phyloP scores from a whole-genome alignment of 2,797 vertebrate genomes.

The Todus mexicanus region DNA sequence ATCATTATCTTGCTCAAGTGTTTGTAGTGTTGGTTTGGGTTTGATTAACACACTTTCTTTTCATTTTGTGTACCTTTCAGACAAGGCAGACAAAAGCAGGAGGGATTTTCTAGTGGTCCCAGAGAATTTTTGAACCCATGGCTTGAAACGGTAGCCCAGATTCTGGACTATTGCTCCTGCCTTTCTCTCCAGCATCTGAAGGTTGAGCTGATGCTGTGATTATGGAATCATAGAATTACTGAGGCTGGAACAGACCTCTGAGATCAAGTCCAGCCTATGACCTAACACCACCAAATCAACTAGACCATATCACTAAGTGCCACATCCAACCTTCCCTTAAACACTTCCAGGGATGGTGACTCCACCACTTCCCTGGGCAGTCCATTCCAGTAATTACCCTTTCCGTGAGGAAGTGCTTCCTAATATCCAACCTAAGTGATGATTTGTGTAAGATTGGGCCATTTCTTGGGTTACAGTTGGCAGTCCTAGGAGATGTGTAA shows the following conservation, averaged over 20 bases:
- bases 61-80: background rate
- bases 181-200: background rate
- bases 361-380: too few species aligned
- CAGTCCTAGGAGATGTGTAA: background rate
- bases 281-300: too few species aligned
- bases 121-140: background rate
- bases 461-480: background rate
- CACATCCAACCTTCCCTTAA: too few species aligned
- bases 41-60: background rate
- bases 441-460: background rate
- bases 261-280: too few species aligned
- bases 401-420: too few species aligned
- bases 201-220: background rate
- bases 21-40: background rate
- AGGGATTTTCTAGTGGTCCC: background rate
- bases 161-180: background rate
- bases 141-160: background rate
- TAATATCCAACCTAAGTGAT: too few species aligned
- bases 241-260: too few species aligned
- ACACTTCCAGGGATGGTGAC: too few species aligned
- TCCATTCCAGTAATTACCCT: too few species aligned
- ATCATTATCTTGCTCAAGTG: background rate
- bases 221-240: too few species aligned
- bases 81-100: background rate
- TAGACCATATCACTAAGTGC: too few species aligned